Evolutionary conservation across 2,888 invertebrate species (phyloP).

Genomic region (Brassicogethes aeneus): DNA sequence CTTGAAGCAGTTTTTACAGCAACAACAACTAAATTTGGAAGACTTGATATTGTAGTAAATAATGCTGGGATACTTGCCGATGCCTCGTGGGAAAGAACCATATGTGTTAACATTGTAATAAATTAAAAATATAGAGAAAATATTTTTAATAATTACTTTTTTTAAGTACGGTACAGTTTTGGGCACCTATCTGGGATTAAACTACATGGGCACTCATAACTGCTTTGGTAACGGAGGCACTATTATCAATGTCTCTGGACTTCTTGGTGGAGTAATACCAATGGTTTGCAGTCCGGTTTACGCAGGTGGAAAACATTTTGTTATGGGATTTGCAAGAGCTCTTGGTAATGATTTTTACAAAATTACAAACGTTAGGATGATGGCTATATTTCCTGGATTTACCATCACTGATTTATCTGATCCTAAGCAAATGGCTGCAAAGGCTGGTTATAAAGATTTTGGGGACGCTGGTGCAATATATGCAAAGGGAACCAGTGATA

Average conservation of each 20-base stretch:
- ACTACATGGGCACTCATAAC: not conserved
- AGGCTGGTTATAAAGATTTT: not conserved
- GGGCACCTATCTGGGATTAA: not conserved
- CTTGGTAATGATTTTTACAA: not conserved
- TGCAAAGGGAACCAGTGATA: not conserved
- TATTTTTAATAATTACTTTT: not conserved
- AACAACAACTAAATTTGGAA: not conserved
- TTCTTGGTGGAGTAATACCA: not conserved
- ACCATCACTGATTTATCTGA: not conserved
- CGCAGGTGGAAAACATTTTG: slow-evolving; percentile 1
- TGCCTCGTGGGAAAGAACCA: not conserved
- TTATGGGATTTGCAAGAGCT: not conserved
- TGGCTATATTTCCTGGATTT: not conserved
- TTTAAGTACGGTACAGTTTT: not conserved
- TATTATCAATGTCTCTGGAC: not conserved
- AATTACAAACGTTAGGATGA: not conserved
- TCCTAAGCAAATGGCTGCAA: not conserved
- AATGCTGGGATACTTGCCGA: not conserved
- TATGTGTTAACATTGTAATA: not conserved
- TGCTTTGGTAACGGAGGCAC: not conserved
- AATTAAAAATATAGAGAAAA: not conserved
- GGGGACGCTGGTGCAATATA: not conserved
- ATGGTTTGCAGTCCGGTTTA: not conserved
- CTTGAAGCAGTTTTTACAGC: not conserved
- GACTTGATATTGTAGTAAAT: not conserved